Conservation (phyloP, 2,888 invertebrate species). For the Noctua fimbriata region DNA sequence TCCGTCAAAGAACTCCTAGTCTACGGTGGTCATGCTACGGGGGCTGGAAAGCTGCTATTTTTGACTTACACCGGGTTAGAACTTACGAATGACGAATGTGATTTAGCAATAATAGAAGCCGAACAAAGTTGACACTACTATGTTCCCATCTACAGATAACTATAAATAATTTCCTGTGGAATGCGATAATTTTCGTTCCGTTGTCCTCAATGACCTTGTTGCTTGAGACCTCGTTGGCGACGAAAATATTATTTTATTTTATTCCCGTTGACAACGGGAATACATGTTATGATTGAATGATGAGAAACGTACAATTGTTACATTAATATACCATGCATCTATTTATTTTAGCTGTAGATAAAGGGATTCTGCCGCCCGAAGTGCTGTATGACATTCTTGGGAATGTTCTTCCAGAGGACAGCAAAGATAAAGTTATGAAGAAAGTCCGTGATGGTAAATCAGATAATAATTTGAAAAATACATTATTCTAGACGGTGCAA, state of each 20-base stretch:
- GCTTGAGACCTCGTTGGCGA: neutral
- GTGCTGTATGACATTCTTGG: constrained; percentile 34
- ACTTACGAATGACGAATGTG: neutral
- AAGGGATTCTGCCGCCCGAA: constrained; percentile 34
- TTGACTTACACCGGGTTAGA: too few relatives aligned
- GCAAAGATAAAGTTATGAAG: constrained; percentile 32
- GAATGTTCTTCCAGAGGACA: constrained; percentile 32
- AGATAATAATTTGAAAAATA: neutral
- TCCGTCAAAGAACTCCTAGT: too few relatives aligned
- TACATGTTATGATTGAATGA: too few relatives aligned
- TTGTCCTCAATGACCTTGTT: neutral
- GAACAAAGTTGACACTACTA: too few relatives aligned
- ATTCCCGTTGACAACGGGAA: neutral
- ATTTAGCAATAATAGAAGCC: neutral
- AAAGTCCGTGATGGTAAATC: constrained; percentile 44
- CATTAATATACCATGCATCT: neutral
- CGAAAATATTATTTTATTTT: neutral
- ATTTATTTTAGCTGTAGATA: constrained; percentile 37
- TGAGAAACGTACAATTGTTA: neutral
- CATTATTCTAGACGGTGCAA: neutral
- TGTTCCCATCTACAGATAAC: neutral
- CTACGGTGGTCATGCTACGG: too few relatives aligned
- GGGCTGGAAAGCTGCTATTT: too few relatives aligned
- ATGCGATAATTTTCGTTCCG: too few relatives aligned
- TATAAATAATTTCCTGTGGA: neutral